Conservation (phyloP, 2,113 vertebrate species). For the Alces alces region DNA sequence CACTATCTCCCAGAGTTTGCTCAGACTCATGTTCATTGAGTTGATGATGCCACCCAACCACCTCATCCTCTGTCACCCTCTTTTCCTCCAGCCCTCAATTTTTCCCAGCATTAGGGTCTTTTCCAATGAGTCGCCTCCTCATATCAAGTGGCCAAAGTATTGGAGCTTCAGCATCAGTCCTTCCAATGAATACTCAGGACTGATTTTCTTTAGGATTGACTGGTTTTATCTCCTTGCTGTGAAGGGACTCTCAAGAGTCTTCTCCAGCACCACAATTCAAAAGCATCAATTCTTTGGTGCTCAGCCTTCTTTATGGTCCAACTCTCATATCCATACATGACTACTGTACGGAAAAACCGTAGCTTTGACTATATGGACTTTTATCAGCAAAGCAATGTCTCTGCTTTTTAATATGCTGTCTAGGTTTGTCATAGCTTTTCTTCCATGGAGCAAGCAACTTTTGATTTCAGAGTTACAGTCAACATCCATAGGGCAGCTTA, state of each 20-base stretch:
- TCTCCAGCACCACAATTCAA: background rate
- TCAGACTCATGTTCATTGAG: background rate
- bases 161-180: background rate
- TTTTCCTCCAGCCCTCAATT: background rate
- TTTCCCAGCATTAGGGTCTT: background rate
- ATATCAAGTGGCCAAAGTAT: background rate
- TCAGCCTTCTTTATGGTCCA: background rate
- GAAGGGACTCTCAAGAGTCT: background rate
- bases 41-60: background rate
- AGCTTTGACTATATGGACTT: background rate
- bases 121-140: background rate
- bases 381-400: background rate
- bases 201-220: background rate
- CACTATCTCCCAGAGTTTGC: background rate
- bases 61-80: background rate
- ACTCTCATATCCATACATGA: background rate
- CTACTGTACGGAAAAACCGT: background rate
- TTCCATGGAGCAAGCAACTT: background rate
- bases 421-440: background rate
- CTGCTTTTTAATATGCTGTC: background rate
- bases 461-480: background rate
- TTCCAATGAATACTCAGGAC: background rate
- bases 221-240: background rate
- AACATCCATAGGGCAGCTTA: background rate
- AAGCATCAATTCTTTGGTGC: background rate